Evolutionary conservation across 2,888 invertebrate genomes (phyloP).

Genomic region (Aleiodes alternator): DNA sequence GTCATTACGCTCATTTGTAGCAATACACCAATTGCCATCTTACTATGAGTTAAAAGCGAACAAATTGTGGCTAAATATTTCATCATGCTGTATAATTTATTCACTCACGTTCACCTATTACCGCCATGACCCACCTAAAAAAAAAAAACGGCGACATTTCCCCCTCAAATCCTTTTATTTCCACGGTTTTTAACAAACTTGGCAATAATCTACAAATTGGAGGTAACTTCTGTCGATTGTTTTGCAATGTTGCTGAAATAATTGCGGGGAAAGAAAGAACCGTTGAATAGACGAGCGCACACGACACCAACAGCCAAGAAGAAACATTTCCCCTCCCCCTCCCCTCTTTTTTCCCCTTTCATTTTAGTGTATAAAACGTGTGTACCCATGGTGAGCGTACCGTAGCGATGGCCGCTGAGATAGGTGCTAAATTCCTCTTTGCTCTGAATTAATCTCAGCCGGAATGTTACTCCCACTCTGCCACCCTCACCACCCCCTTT

Average conservation of each 20-base stretch:
- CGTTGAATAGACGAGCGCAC: conserved; percentile 51
- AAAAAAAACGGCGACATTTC: neutral
- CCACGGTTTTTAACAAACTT: conserved; percentile 24
- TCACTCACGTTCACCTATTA: conserved; percentile 55
- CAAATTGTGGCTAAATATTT: conserved; percentile 9
- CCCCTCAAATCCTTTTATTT: conserved; percentile 26
- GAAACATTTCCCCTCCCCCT: conserved; percentile 28
- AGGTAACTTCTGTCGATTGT: conserved; percentile 63
- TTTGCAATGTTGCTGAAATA: conserved; percentile 73
- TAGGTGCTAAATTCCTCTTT: conserved; percentile 73
- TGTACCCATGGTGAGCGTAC: conserved; percentile 28
- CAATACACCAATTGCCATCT: conserved; percentile 12
- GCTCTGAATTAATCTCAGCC: conserved; percentile 73
- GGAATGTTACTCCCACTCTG: conserved; percentile 70
- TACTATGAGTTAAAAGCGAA: conserved; percentile 11
- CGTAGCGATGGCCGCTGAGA: conserved; percentile 63
- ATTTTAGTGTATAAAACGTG: conserved; percentile 32
- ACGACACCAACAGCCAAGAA: conserved; percentile 47
- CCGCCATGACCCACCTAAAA: conserved; percentile 49
- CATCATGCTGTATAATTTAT: conserved; percentile 14
- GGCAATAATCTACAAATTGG: conserved; percentile 37
- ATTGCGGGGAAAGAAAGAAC: conserved; percentile 67
- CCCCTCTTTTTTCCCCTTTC: too few species aligned
- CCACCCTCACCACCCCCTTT: conserved; percentile 49
- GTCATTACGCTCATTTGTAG: neutral